A percentile compares a stretch with the other conserved stretches of the same genome.
phyloP scores from a whole-genome alignment of 2,888 invertebrate genomes.

The Masnerella sp. region DNA sequence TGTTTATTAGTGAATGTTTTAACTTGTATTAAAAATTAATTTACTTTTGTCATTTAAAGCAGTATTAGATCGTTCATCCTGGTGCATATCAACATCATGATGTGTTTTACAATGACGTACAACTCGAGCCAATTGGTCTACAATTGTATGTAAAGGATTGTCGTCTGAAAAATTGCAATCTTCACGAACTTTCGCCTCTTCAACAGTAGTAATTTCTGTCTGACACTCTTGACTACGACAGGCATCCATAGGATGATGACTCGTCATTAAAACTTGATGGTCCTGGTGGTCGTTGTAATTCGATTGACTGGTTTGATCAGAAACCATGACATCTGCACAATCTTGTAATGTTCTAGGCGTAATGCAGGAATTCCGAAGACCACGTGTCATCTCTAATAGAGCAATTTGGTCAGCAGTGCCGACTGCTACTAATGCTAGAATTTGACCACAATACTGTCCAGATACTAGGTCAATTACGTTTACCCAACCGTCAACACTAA shows the following conservation, averaged over 20 bases:
- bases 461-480: conserved; percentile 78
- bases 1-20: too few species aligned
- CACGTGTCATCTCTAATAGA: conserved; percentile 78
- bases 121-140: conserved; percentile 66
- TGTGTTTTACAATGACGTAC: conserved; percentile 64
- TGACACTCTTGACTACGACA: conserved; percentile 70
- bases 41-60: conserved; percentile 57
- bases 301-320: conserved; percentile 13
- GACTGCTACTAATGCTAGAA: conserved; percentile 80
- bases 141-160: conserved; percentile 63
- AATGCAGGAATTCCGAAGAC: conserved; percentile 65
- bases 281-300: conserved; percentile 29
- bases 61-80: conserved; percentile 57
- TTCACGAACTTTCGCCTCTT: conserved; percentile 50
- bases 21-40: too few species aligned
- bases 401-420: conserved; percentile 82
- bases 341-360: conserved; percentile 56
- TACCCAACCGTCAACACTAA: conserved; percentile 82
- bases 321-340: conserved; percentile 23
- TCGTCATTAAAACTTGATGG: background rate
- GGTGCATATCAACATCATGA: conserved; percentile 59
- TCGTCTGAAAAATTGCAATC: conserved; percentile 28
- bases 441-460: conserved; percentile 79
- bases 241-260: conserved; percentile 17
- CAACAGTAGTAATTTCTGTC: conserved; percentile 62